Base-by-base conservation (phyloP, 2,888 invertebrate genomes). In the Villa cingulata region DNA sequence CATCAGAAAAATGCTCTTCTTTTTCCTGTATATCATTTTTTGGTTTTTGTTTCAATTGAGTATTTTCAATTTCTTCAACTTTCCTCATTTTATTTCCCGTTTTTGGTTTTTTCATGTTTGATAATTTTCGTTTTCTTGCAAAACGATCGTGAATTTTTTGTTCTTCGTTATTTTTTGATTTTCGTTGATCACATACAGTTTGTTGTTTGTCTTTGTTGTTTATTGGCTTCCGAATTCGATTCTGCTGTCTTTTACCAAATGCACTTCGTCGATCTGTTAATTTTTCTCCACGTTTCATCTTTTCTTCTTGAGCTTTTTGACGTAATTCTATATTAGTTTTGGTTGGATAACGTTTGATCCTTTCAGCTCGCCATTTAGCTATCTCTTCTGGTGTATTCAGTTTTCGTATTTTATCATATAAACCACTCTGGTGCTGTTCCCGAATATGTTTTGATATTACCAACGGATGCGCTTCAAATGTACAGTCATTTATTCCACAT, bases 361-460 rank as follows among this genome's bases (percentile, higher is more conserved):
- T 73, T 58, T 92, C 90, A 44, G 76, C 78, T 54, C 80, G 76
- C 91, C 92, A 95, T 63, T 83, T 85, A 32, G 78, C 71, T 49
- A 91, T 81, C 54, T 90, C 89, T 63, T 89, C 88, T 1, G 84
- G 81, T 6, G 84, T 81, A 52, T 81, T 77, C 7, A 84, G 60
- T 55, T 81, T 80, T 55, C 80, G 78, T 51, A 92, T 82, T 65
- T 80, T 81, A 45, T 83, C 77, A 59, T 83, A 92, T 17, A 91
- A 66, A 0, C 90, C 91, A n/a, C 83, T 79, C 7, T 76, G 74
- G 66, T 94, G 92, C 68, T 90, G 86, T 74, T 84, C 80, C 63
- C 77, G 75, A 55, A 87, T 78, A 62, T 94, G 94, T 56, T 80
- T 80, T 51, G 82, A 80, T 15, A 94, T 78, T 3, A 90, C 74